Evolutionary conservation across 1,140 invertebrate species (phyloP).

Genomic region (Anastrepha obliqua): DNA sequence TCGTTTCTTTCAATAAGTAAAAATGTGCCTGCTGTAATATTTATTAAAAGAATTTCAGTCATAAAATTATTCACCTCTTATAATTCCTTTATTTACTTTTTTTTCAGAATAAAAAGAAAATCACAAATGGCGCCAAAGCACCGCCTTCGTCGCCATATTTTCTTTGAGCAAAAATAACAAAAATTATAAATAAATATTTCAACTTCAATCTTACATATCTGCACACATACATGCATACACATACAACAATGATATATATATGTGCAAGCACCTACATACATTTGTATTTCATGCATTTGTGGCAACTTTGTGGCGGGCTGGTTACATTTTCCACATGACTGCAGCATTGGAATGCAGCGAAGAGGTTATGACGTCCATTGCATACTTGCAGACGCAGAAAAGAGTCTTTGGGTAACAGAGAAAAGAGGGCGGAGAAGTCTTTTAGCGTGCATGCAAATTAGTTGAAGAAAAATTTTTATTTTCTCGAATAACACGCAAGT

Average conservation of each 20-base stretch:
- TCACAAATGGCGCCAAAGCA: neutral
- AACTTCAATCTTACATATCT: neutral
- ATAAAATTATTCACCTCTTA: neutral
- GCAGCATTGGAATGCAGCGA: conserved; percentile 21
- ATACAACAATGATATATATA: neutral
- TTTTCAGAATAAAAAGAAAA: neutral
- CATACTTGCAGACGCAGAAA: neutral
- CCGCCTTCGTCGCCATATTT: conserved; percentile 39
- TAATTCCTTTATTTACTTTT: neutral
- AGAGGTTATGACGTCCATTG: neutral
- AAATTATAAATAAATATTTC: neutral
- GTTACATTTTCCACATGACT: conserved; percentile 48
- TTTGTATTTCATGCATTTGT: neutral
- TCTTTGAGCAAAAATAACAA: neutral
- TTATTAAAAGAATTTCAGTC: neutral
- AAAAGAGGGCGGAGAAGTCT: neutral
- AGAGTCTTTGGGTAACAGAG: neutral
- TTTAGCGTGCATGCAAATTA: conserved; percentile 24
- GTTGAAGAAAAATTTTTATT: neutral
- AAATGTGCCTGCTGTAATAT: too few relatives aligned
- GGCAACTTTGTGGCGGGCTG: conserved; percentile 16
- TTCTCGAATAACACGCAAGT: too few relatives aligned
- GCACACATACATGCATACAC: neutral
- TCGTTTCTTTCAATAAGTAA: too few relatives aligned
- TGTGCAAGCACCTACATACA: too few relatives aligned